These are phyloP conservation scores for Crypturellus tataupa DNA, from an alignment of 2,797 vertebrate genomes.

Conservation along the genomic window DNA sequence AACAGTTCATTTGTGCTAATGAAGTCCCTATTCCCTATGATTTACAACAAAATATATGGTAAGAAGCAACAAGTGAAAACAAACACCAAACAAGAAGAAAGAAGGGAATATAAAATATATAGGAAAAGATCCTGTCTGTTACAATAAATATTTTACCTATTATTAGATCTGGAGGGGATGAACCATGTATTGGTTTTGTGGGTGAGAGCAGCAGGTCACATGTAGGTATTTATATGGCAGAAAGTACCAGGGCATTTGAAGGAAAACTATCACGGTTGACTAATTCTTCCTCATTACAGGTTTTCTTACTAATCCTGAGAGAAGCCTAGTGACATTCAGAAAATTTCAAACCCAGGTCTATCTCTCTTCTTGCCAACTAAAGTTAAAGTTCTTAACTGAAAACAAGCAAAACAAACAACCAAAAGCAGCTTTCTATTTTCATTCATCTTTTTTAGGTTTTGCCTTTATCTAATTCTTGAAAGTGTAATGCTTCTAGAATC, in stretches of 20 bases:
- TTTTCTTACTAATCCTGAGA: background rate
- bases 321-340: background rate
- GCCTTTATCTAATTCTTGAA: background rate
- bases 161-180: background rate
- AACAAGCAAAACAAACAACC: no score
- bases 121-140: background rate
- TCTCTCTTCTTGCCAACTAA: background rate
- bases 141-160: background rate
- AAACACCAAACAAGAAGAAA: background rate
- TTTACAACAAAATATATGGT: background rate
- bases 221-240: background rate
- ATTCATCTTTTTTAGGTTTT: background rate
- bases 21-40: background rate
- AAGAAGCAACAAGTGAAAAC: background rate
- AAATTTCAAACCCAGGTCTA: background rate
- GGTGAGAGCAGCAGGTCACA: background rate
- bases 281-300: background rate
- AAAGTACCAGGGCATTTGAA: background rate
- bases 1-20: background rate
- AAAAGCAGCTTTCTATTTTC: background rate
- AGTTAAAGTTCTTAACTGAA: background rate
- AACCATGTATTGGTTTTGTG: background rate
- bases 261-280: background rate
- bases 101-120: background rate
- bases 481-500: background rate